Percentiles rank a stretch among this genome's conserved stretches.
These are phyloP conservation scores for Ceriagrion tenellum DNA, from an alignment of 2,888 invertebrate genomes.

Conservation along the genomic window DNA sequence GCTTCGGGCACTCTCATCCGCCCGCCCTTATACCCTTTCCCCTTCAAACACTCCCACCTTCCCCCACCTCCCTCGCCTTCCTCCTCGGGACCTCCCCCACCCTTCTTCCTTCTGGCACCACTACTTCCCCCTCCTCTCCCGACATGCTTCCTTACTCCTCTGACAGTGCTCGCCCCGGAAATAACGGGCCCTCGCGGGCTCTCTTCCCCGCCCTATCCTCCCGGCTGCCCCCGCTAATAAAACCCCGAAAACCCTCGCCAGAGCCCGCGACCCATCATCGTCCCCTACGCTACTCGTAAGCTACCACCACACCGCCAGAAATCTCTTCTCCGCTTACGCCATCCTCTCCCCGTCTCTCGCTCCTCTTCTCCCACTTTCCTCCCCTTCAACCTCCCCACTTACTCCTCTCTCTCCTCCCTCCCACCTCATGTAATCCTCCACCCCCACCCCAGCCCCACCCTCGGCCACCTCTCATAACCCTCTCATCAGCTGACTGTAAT, in stretches of 20 bases:
- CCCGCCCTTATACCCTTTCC: neutral
- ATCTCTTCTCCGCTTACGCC: neutral
- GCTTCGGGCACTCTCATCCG: neutral
- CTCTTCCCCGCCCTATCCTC: too few relatives aligned
- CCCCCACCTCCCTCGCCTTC: neutral
- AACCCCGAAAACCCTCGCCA: neutral
- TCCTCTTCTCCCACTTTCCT: too few relatives aligned
- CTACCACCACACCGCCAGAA: too few relatives aligned
- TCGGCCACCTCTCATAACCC: neutral
- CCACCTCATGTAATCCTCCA: neutral
- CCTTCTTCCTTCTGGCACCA: neutral
- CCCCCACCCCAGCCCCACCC: neutral
- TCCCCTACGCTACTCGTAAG: neutral
- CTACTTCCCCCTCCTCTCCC: too few relatives aligned
- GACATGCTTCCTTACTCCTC: neutral
- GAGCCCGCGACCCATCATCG: neutral
- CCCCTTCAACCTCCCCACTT: neutral
- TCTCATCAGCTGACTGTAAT: constrained; percentile 50
- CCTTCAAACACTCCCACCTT: neutral
- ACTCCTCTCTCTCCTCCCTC: neutral
- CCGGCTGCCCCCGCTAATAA: neutral
- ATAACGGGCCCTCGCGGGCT: neutral
- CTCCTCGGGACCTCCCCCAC: neutral
- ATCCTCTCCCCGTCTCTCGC: neutral
- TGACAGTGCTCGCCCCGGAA: neutral